Evolutionary conservation across 2,888 invertebrate genomes (phyloP).

Genomic region (Eremobia ochroleuca): DNA sequence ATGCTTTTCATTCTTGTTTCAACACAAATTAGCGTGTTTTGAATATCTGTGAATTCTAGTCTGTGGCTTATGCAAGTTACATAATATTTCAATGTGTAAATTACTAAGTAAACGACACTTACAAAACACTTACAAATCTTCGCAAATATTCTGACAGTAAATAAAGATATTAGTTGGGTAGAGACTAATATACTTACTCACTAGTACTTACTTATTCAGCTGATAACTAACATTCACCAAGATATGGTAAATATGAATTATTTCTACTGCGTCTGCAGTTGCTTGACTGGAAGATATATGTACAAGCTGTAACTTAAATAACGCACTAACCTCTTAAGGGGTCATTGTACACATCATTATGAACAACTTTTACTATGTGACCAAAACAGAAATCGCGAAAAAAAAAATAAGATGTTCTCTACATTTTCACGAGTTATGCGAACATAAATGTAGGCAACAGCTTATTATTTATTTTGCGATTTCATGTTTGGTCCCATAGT

Average conservation of each 20-base stretch:
- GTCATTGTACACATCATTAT: no score
- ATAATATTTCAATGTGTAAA: conserved; percentile 43
- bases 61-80: conserved; percentile 12
- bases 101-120: conserved; percentile 45
- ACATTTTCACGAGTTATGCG: no score
- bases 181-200: conserved; percentile 23
- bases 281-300: conserved; percentile 61
- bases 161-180: conserved; percentile 24
- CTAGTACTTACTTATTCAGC: neutral
- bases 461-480: no score
- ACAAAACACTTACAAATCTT: conserved; percentile 35
- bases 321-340: no score
- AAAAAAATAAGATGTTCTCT: no score
- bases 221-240: conserved; percentile 24
- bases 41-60: conserved; percentile 27
- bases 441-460: no score
- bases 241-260: conserved; percentile 45
- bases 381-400: no score
- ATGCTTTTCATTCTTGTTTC: conserved; percentile 11
- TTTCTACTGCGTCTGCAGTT: conserved; percentile 40
- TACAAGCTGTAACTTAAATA: no score
- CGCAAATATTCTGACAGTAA: conserved; percentile 14
- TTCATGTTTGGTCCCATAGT: no score
- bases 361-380: no score
- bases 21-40: conserved; percentile 44